phyloP scores from a whole-genome alignment of 2,888 invertebrate genomes.

The Trichogramma evanescens region DNA sequence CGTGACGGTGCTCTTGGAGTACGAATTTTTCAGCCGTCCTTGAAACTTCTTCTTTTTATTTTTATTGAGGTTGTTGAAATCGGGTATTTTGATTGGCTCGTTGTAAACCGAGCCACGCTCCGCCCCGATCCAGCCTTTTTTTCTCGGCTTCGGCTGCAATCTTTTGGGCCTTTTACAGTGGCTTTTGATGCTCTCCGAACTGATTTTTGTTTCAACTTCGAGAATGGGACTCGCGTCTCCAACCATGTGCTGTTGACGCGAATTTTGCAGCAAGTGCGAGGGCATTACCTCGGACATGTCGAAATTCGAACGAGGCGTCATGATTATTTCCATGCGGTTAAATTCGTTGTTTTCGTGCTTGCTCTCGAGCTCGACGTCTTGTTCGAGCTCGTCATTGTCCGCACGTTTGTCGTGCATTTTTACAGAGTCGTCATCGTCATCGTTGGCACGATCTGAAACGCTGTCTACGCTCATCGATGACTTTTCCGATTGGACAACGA shows the following conservation, averaged over 20 bases:
- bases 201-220: not conserved
- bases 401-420: too few species aligned
- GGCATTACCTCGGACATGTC: too few species aligned
- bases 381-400: too few species aligned
- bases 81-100: not conserved
- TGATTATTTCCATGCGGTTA: conserved; percentile 1
- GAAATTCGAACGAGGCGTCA: conserved; percentile 3
- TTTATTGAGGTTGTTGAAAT: not conserved
- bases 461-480: too few species aligned
- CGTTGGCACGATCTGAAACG: too few species aligned
- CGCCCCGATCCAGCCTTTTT: not conserved
- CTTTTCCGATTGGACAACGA: too few species aligned
- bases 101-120: not conserved
- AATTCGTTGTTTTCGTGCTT: not conserved
- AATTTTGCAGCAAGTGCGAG: not conserved
- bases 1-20: conserved; percentile 36
- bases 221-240: not conserved
- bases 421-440: too few species aligned
- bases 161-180: not conserved
- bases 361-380: too few species aligned
- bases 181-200: conserved; percentile 7
- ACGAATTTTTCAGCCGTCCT: conserved; percentile 29
- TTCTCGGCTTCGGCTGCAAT: not conserved
- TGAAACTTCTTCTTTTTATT: conserved; percentile 31
- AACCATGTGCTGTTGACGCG: not conserved